Evolutionary conservation across 2,888 invertebrate genomes (phyloP).

Genomic region (Macrophya annulata): DNA sequence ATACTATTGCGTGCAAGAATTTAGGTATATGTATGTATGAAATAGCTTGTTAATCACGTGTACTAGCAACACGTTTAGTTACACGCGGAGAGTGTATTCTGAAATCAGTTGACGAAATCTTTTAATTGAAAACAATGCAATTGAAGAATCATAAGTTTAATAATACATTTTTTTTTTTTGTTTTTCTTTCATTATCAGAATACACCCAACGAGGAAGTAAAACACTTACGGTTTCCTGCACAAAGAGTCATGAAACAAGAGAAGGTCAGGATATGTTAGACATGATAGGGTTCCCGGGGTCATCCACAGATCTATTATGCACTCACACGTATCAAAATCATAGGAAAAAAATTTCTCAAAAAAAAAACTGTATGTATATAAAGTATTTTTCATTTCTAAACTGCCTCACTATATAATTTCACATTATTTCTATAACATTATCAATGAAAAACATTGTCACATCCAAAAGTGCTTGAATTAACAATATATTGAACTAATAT

Average conservation of each 20-base stretch:
- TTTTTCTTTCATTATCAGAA: conserved; percentile 35
- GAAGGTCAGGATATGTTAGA: conserved; percentile 64
- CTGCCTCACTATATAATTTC: not conserved
- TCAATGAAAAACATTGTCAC: conserved; percentile 40
- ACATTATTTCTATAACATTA: not conserved
- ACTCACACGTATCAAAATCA: conserved; percentile 70
- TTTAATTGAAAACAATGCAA: not conserved
- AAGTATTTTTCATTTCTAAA: not conserved
- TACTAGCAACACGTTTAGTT: conserved; percentile 50
- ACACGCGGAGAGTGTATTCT: conserved; percentile 45
- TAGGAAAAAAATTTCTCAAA: conserved; percentile 56
- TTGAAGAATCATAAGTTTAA: not conserved
- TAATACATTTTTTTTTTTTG: not conserved
- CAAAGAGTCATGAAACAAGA: conserved; percentile 76
- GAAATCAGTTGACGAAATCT: conserved; percentile 30
- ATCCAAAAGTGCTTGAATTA: conserved; percentile 55
- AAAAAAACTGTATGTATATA: not conserved
- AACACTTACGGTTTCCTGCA: conserved; percentile 90
- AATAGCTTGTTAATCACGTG: conserved; percentile 51
- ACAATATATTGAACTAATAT: conserved; percentile 42
- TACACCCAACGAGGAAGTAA: conserved; percentile 64
- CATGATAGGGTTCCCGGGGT: conserved; percentile 57
- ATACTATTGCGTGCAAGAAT: conserved; percentile 42
- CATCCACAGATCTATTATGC: conserved; percentile 81
- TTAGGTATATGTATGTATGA: not conserved